Conservation (phyloP, 92 coral and sea anemone species). For the Bergia sp. region DNA sequence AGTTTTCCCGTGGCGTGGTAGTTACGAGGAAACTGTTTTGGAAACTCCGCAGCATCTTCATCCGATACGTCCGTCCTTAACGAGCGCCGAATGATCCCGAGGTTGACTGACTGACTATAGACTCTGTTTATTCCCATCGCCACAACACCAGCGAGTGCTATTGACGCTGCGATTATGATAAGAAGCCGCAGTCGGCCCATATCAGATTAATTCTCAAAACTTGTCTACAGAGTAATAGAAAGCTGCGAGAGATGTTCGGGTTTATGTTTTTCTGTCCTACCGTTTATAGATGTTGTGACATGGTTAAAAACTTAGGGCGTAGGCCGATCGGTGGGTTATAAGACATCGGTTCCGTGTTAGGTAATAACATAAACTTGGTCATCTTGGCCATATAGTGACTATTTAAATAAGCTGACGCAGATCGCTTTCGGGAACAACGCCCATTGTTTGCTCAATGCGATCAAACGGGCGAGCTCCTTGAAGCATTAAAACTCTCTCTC, state of each 20-base stretch:
- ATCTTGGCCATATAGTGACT: background rate
- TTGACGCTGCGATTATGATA: background rate
- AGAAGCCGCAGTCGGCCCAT: constrained; percentile 16
- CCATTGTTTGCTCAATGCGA: background rate
- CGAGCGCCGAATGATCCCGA: constrained; percentile 23
- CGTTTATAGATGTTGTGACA: background rate
- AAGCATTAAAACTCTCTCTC: background rate
- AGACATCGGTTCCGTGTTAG: background rate
- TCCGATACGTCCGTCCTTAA: constrained; percentile 21
- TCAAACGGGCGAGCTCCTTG: background rate
- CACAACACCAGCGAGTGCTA: constrained; percentile 31
- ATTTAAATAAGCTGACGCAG: constrained; percentile 26
- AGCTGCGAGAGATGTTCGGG: background rate
- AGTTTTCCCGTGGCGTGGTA: constrained; percentile 43
- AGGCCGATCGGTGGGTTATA: background rate
- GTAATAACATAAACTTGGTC: constrained; percentile 22
- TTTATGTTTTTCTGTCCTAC: background rate
- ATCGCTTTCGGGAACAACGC: background rate
- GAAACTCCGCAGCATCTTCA: background rate
- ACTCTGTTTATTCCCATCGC: constrained; percentile 27
- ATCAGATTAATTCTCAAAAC: no score
- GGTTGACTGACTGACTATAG: background rate
- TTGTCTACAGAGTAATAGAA: background rate
- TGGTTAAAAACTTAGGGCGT: background rate
- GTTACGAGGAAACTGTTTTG: constrained; percentile 35